These are phyloP conservation scores for Neolamprologus cancellatus DNA, from an alignment of 2,113 vertebrate species.

Conservation along the genomic window DNA sequence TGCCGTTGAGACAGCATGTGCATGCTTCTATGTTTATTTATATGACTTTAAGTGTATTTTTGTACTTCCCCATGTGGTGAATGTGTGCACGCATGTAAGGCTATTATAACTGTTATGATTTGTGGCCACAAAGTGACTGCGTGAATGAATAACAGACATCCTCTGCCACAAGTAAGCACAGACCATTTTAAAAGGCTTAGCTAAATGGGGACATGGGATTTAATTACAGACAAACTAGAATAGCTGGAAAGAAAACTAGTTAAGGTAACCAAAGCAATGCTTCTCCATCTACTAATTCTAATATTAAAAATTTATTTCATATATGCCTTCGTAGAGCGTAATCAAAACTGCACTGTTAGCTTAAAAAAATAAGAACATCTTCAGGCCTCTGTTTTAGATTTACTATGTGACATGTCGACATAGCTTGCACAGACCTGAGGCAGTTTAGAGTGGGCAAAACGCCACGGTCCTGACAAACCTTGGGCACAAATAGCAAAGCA, in stretches of 20 bases:
- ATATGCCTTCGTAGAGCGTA: neutral
- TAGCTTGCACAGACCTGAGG: neutral
- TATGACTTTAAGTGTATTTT: slow-evolving; percentile 26
- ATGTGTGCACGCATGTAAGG: neutral
- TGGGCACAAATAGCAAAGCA: slow-evolving; percentile 46
- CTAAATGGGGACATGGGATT: slow-evolving; percentile 46
- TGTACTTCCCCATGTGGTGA: neutral
- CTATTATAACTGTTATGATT: slow-evolving; percentile 41
- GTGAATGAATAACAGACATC: slow-evolving; percentile 38
- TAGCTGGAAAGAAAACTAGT: slow-evolving; percentile 33
- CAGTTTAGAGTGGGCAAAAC: slow-evolving; percentile 1
- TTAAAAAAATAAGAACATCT: neutral
- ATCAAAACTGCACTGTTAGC: neutral
- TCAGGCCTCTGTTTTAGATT: neutral
- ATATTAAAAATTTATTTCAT: neutral
- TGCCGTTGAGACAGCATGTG: neutral
- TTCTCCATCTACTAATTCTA: neutral
- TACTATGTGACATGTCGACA: neutral
- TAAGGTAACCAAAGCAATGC: neutral
- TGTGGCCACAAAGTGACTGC: slow-evolving; percentile 40
- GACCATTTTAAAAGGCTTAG: slow-evolving; percentile 43
- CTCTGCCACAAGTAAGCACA: slow-evolving; percentile 2
- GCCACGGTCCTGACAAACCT: slow-evolving; percentile 18
- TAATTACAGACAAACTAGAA: slow-evolving; percentile 40
- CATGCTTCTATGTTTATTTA: slow-evolving; percentile 28